phyloP scores from a whole-genome alignment of 2,888 invertebrate genomes.

The Lasioglossum leucozonium region DNA sequence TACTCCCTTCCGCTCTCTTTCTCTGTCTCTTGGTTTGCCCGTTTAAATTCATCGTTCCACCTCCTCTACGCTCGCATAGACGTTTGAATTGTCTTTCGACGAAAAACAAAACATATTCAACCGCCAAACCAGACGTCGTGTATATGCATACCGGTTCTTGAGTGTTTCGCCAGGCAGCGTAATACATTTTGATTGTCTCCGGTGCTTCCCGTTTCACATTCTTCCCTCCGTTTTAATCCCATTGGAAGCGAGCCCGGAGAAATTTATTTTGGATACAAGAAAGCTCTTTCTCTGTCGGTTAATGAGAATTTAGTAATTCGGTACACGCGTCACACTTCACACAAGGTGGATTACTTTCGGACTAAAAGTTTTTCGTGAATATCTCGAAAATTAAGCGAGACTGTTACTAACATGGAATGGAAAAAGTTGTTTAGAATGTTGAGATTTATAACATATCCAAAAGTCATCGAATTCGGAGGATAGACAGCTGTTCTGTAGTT shows the following conservation, averaged over 20 bases:
- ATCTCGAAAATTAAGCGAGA: too few relatives aligned
- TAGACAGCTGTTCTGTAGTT: too few relatives aligned
- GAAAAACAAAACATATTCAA: constrained; percentile 69
- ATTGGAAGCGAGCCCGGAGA: constrained; percentile 24
- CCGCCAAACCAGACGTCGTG: constrained; percentile 52
- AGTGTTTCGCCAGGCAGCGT: constrained; percentile 49
- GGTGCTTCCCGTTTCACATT: constrained; percentile 19
- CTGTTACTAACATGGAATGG: too few relatives aligned
- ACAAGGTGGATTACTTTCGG: not conserved
- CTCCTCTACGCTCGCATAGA: constrained; percentile 44
- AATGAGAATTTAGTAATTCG: not conserved
- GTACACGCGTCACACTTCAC: not conserved
- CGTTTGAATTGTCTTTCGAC: constrained; percentile 61
- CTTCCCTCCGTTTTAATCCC: constrained; percentile 28
- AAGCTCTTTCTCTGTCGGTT: too few relatives aligned
- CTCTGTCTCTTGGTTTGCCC: not conserved
- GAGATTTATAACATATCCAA: too few relatives aligned
- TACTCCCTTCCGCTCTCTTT: not conserved
- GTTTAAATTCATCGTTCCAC: constrained; percentile 58
- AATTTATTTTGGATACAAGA: constrained; percentile 32
- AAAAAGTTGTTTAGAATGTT: too few relatives aligned
- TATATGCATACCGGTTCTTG: constrained; percentile 43
- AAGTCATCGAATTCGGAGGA: too few relatives aligned
- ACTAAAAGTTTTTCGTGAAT: too few relatives aligned
- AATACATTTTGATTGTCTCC: constrained; percentile 49